Evolutionary conservation across 2,888 invertebrate genomes (phyloP).

Genomic region (Spodoptera exigua): DNA sequence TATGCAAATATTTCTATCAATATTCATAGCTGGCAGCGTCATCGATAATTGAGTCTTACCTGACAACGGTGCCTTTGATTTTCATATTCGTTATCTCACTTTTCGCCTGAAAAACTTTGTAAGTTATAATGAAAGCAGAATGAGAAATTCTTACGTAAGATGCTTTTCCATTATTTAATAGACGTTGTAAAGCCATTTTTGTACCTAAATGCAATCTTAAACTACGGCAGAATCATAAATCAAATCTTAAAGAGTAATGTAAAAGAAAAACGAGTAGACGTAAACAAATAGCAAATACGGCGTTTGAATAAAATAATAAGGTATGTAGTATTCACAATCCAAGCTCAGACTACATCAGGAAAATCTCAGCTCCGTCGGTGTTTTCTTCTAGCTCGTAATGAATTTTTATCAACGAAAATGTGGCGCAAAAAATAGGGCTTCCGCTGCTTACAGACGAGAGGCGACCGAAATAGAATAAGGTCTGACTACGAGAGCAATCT

Average conservation of each 20-base stretch:
- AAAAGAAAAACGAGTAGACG: constrained; percentile 6
- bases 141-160: constrained; percentile 15
- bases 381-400: constrained; percentile 40
- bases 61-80: constrained; percentile 71
- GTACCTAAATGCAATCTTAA: too few relatives aligned
- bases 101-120: constrained; percentile 46
- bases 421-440: constrained; percentile 26
- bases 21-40: constrained; percentile 79
- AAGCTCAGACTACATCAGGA: constrained; percentile 31
- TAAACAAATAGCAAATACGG: constrained; percentile 5
- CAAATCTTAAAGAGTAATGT: too few relatives aligned
- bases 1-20: constrained; percentile 82
- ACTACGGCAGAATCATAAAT: too few relatives aligned
- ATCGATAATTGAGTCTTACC: constrained; percentile 82
- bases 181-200: too few relatives aligned
- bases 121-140: constrained; percentile 28
- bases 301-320: background rate
- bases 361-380: constrained; percentile 24
- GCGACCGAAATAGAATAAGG: constrained; percentile 44
- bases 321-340: constrained; percentile 14
- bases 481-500: constrained; percentile 32
- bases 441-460: constrained; percentile 21
- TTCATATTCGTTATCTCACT: constrained; percentile 67
- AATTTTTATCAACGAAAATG: constrained; percentile 44
- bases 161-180: constrained; percentile 5